Percentiles rank a stretch among this genome's conserved stretches.
Conservation (phyloP, 2,113 vertebrate genomes). For the Anhinga anhinga region DNA sequence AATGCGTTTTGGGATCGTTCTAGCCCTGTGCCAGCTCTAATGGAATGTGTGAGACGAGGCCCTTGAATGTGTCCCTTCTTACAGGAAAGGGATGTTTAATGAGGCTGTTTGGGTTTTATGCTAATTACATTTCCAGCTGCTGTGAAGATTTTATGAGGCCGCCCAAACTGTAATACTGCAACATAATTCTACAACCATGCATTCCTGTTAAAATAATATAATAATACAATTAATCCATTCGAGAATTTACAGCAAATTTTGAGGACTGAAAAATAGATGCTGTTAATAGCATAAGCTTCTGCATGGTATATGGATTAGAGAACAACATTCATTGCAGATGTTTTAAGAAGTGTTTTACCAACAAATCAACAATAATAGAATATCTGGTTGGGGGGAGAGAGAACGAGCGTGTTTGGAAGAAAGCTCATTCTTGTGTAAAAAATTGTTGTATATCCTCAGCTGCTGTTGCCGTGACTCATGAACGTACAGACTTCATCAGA, state of each 20-base stretch:
- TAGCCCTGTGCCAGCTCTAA: neutral
- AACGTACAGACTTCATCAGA: neutral
- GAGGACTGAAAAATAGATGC: neutral
- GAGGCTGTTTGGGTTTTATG: slow-evolving; percentile 23
- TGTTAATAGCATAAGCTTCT: neutral
- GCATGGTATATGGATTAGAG: neutral
- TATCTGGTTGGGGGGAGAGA: neutral
- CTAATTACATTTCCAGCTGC: slow-evolving; percentile 67
- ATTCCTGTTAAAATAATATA: neutral
- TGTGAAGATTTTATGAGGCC: slow-evolving; percentile 44
- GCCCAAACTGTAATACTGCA: neutral
- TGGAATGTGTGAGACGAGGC: neutral
- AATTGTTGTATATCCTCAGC: neutral
- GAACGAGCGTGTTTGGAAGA: neutral
- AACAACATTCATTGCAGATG: neutral
- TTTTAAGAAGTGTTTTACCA: neutral
- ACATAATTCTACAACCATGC: slow-evolving; percentile 16
- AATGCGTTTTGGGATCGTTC: neutral
- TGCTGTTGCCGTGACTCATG: neutral
- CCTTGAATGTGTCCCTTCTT: neutral
- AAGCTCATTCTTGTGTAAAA: neutral
- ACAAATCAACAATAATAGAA: neutral
- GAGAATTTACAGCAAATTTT: neutral
- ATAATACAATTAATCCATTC: neutral
- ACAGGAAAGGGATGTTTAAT: slow-evolving; percentile 32